These are phyloP conservation scores for Nipponia nippon DNA, from an alignment of 2,113 vertebrate genomes.

Conservation along the genomic window DNA sequence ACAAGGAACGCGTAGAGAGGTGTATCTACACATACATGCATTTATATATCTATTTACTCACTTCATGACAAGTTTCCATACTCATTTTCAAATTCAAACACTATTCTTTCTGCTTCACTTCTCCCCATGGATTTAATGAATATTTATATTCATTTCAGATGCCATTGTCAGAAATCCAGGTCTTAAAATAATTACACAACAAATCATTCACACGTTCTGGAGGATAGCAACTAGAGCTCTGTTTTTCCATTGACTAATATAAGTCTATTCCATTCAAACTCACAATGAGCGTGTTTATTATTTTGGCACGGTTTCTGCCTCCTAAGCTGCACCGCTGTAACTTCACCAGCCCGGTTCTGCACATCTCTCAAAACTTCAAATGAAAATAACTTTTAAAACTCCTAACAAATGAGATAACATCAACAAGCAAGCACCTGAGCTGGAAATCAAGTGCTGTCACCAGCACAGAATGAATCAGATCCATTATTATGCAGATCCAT, in stretches of 20 bases:
- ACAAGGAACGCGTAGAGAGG: neutral
- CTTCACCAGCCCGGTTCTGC: neutral
- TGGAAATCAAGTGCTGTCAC: neutral
- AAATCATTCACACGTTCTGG: neutral
- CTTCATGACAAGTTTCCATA: neutral
- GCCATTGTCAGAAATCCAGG: neutral
- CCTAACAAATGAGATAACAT: neutral
- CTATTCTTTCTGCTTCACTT: neutral
- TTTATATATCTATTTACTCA: neutral
- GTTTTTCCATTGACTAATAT: neutral
- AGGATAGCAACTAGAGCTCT: neutral
- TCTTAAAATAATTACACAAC: neutral
- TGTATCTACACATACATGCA: neutral
- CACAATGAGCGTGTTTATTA: neutral
- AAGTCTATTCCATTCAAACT: neutral
- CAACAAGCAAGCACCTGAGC: neutral
- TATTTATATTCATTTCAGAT: neutral
- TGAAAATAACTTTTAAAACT: neutral
- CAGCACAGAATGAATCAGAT: neutral
- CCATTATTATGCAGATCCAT: neutral
- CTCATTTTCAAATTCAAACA: neutral
- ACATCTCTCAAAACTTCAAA: neutral
- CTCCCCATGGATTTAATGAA: neutral
- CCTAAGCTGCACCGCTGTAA: neutral
- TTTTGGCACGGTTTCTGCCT: neutral